Evolutionary conservation across 1,140 invertebrate genomes (phyloP).

Genomic region (Tribolium castaneum): DNA sequence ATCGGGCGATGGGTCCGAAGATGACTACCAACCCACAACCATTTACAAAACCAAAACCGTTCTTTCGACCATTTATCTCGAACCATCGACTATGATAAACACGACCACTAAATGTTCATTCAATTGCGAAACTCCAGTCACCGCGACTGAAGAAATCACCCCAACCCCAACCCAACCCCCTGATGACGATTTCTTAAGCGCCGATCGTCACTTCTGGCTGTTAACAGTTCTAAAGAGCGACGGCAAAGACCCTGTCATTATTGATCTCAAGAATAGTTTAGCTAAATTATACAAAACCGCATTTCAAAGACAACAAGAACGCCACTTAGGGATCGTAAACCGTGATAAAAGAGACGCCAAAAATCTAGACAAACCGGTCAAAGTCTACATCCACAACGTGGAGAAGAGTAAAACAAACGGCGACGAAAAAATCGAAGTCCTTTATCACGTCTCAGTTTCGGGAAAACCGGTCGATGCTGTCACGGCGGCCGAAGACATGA

Average conservation of each 20-base stretch:
- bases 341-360: conserved; percentile 52
- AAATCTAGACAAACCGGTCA: conserved; percentile 59
- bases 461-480: conserved; percentile 80
- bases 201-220: conserved; percentile 80
- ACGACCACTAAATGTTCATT: conserved; percentile 48
- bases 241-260: conserved; percentile 59
- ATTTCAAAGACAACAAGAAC: conserved; percentile 77
- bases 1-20: conserved; percentile 76
- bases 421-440: conserved; percentile 66
- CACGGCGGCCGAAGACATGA: conserved; percentile 83
- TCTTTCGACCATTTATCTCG: conserved; percentile 72
- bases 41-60: conserved; percentile 69
- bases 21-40: conserved; percentile 59
- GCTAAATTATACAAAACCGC: conserved; percentile 74
- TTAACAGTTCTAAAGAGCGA: conserved; percentile 74
- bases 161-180: conserved; percentile 55
- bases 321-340: conserved; percentile 72
- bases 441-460: conserved; percentile 82
- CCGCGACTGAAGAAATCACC: conserved; percentile 48
- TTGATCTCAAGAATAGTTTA: conserved; percentile 69
- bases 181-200: conserved; percentile 60
- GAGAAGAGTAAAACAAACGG: conserved; percentile 62
- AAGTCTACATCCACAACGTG: conserved; percentile 66
- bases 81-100: conserved; percentile 40
- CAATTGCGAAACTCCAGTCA: conserved; percentile 46